phyloP scores from a whole-genome alignment of 1,140 invertebrate species.

The Lepeophtheirus salmonis region DNA sequence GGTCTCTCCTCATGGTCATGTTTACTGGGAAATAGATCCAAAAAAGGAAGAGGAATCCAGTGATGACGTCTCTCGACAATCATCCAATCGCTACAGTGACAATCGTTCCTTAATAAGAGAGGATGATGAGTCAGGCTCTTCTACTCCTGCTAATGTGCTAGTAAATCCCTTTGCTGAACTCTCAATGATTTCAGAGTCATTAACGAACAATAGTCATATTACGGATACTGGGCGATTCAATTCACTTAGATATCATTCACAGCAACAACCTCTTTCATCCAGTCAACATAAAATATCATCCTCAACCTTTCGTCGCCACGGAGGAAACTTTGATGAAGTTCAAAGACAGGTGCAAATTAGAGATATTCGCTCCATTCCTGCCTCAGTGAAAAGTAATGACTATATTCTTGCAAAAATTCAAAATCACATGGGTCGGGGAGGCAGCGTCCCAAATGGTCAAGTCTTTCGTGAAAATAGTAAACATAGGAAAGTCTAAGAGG shows the following conservation, averaged over 20 bases:
- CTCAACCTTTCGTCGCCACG: background rate
- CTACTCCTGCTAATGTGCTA: background rate
- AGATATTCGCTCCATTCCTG: constrained; percentile 14
- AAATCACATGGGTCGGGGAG: constrained; percentile 8
- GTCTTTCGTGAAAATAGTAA: background rate
- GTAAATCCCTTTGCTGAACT: constrained; percentile 13
- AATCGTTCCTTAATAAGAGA: constrained; percentile 5
- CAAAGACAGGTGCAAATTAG: constrained; percentile 16
- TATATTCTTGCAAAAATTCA: constrained; percentile 18
- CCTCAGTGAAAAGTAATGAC: constrained; percentile 10
- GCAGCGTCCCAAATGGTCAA: background rate
- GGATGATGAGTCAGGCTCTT: background rate
- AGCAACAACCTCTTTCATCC: background rate
- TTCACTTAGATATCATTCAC: background rate
- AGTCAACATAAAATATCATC: background rate
- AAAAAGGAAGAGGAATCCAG: constrained; percentile 11
- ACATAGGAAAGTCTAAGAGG: background rate
- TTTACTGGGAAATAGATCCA: constrained; percentile 17
- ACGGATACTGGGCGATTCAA: background rate
- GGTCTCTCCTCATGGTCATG: constrained; percentile 15
- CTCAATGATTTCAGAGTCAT: constrained; percentile 3
- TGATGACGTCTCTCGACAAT: background rate
- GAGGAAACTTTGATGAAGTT: constrained; percentile 4
- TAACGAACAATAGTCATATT: background rate
- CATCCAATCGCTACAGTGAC: constrained; percentile 10